These are phyloP conservation scores for Gymnothorax reevesii DNA, from an alignment of 2,797 vertebrate genomes.

Conservation along the genomic window DNA sequence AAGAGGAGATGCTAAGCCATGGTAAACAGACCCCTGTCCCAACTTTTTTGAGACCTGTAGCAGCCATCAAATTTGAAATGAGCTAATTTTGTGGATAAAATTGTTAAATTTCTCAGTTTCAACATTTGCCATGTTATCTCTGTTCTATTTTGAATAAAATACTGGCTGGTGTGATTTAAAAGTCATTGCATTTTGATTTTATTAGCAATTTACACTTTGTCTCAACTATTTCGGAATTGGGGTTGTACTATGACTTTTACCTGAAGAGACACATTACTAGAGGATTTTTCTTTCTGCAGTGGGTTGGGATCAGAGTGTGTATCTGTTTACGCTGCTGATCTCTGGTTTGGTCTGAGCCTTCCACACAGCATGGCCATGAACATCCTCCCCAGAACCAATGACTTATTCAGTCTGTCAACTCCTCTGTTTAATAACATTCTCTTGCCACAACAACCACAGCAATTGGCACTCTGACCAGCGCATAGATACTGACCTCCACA, in stretches of 20 bases:
- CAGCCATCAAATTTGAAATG: too few relatives aligned
- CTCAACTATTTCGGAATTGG: too few relatives aligned
- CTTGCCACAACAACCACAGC: slow-evolving; percentile 38
- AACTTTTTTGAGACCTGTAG: too few relatives aligned
- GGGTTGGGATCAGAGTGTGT: neutral
- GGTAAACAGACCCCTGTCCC: too few relatives aligned
- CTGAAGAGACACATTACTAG: neutral
- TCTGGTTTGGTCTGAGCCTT: neutral
- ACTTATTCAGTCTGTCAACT: slow-evolving; percentile 39
- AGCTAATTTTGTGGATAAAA: too few relatives aligned
- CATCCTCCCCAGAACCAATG: slow-evolving; percentile 32
- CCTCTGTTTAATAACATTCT: slow-evolving; percentile 33
- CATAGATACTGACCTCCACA: slow-evolving; percentile 4
- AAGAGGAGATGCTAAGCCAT: too few relatives aligned
- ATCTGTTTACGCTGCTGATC: neutral
- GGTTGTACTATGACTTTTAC: neutral
- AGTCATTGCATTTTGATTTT: too few relatives aligned
- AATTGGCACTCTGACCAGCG: neutral
- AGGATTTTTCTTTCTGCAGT: neutral
- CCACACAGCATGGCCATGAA: neutral
- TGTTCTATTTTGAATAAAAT: too few relatives aligned
- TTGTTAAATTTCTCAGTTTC: too few relatives aligned
- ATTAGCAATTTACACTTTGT: too few relatives aligned
- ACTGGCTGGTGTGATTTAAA: too few relatives aligned
- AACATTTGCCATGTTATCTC: too few relatives aligned